phyloP scores from a whole-genome alignment of 2,888 invertebrate species.

The Nysson spinosus region DNA sequence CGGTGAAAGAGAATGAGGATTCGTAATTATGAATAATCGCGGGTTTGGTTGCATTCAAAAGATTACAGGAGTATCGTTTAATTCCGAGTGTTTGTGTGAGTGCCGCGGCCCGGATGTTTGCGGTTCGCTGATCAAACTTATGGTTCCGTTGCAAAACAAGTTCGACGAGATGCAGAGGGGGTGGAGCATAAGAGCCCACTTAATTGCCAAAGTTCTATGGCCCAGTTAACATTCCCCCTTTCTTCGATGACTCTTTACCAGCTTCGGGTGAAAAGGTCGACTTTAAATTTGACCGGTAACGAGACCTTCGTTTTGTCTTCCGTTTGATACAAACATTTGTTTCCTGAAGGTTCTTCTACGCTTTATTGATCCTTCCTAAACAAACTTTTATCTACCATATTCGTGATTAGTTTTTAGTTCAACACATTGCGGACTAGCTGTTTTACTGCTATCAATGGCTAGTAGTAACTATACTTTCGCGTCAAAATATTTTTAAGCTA shows the following conservation, averaged over 20 bases:
- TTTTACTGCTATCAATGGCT: too few species aligned
- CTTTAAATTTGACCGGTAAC: slow-evolving; percentile 3
- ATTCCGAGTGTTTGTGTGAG: background rate
- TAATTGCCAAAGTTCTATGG: slow-evolving; percentile 54
- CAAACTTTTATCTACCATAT: too few species aligned
- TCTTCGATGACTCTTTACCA: background rate
- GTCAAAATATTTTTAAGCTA: too few species aligned
- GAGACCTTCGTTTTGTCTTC: too few species aligned
- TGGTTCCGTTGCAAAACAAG: slow-evolving; percentile 14
- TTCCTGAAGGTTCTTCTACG: too few species aligned
- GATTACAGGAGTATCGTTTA: background rate
- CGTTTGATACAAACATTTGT: too few species aligned
- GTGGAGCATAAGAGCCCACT: slow-evolving; percentile 37
- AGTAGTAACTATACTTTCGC: too few species aligned
- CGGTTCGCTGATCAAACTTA: slow-evolving; percentile 3
- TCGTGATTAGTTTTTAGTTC: too few species aligned
- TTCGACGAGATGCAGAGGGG: slow-evolving; percentile 18
- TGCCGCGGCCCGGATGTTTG: slow-evolving; percentile 5
- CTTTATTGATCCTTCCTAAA: too few species aligned
- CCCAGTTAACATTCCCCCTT: slow-evolving; percentile 15
- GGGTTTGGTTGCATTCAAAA: background rate
- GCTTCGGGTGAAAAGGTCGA: background rate
- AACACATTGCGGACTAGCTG: too few species aligned
- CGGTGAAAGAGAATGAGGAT: background rate
- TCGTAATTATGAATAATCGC: background rate